Percentiles rank a stretch among this genome's conserved stretches.
These are phyloP conservation scores for Xyrauchen texanus DNA, from an alignment of 2,113 vertebrate species.

Conservation along the genomic window DNA sequence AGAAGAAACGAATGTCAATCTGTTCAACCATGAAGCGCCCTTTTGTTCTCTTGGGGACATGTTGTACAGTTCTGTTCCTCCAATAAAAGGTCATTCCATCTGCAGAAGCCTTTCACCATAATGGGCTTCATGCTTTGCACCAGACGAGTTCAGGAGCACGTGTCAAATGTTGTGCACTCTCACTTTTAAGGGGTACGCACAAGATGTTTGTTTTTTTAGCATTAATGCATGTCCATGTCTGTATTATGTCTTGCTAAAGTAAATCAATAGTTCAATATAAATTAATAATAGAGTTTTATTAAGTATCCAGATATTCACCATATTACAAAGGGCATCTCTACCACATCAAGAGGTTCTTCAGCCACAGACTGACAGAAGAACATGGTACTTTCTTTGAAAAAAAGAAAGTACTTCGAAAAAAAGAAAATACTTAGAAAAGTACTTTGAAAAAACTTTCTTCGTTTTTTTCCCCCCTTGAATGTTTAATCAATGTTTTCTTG, in stretches of 20 bases:
- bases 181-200: not conserved
- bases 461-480: not conserved
- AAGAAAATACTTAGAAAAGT: too few species aligned
- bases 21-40: slow-evolving; percentile 18
- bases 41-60: slow-evolving; percentile 34
- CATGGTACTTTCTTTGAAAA: not conserved
- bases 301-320: not conserved
- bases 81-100: slow-evolving; percentile 27
- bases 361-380: not conserved
- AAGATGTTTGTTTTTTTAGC: not conserved
- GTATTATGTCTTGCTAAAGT: not conserved
- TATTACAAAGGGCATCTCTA: too few species aligned
- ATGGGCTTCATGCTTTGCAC: slow-evolving; percentile 1
- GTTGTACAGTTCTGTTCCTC: slow-evolving; percentile 17
- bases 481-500: too few species aligned
- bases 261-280: not conserved
- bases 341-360: too few species aligned
- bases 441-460: too few species aligned
- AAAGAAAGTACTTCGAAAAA: too few species aligned
- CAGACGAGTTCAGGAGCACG: not conserved
- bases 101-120: not conserved
- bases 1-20: slow-evolving; percentile 13
- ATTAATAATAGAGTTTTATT: not conserved
- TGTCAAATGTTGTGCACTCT: not conserved
- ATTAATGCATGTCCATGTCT: not conserved